Conservation (phyloP, 2,113 vertebrate species). For the Chaenogobius annularis region DNA sequence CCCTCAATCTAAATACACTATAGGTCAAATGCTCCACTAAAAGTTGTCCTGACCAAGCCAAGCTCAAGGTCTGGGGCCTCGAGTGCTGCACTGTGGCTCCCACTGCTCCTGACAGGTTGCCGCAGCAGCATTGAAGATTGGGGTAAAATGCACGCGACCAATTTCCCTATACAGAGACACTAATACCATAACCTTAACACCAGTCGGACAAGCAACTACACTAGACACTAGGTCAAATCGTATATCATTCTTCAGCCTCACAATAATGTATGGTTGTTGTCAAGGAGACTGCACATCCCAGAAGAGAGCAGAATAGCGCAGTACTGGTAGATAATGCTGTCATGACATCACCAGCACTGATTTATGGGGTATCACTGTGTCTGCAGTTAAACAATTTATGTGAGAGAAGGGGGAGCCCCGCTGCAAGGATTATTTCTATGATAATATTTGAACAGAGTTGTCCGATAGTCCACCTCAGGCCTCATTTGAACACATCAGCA, state of each 20-base stretch:
- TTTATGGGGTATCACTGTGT: slow-evolving; percentile 71
- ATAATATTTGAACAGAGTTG: slow-evolving; percentile 77
- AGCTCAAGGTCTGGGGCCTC: too few species aligned
- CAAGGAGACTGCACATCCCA: slow-evolving; percentile 31
- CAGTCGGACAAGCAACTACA: slow-evolving; percentile 27
- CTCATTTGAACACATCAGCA: slow-evolving; percentile 60
- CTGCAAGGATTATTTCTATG: slow-evolving; percentile 72
- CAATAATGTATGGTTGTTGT: slow-evolving; percentile 49
- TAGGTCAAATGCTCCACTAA: too few species aligned
- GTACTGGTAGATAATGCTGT: slow-evolving; percentile 60
- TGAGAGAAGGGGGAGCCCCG: slow-evolving; percentile 61
- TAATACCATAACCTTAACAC: neutral
- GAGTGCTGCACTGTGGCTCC: too few species aligned
- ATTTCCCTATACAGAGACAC: too few species aligned
- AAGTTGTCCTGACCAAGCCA: too few species aligned
- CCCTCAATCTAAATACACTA: too few species aligned
- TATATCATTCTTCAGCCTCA: slow-evolving; percentile 18
- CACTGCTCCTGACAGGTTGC: too few species aligned
- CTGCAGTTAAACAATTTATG: slow-evolving; percentile 77
- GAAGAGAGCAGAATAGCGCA: slow-evolving; percentile 49
- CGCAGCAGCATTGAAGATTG: too few species aligned
- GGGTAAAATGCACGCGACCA: too few species aligned
- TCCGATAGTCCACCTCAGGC: slow-evolving; percentile 48
- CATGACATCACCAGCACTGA: slow-evolving; percentile 67
- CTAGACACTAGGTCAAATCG: slow-evolving; percentile 28